phyloP scores from a whole-genome alignment of 2,113 vertebrate species.

The Prunella fulvescens region DNA sequence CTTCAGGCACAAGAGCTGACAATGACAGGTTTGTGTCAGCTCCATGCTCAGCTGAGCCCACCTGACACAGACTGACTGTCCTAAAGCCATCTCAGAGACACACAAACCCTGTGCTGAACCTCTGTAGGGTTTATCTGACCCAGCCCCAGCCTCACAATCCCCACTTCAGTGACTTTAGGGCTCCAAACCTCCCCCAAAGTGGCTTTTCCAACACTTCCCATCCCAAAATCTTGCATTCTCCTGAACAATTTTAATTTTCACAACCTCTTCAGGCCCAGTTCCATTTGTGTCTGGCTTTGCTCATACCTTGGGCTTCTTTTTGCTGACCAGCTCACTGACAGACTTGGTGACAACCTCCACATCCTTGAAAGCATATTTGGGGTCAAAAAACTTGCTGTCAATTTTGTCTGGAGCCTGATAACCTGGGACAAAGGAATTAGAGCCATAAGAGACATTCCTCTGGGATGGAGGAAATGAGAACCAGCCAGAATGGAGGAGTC shows the following conservation, averaged over 20 bases:
- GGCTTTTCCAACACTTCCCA: neutral
- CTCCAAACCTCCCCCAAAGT: neutral
- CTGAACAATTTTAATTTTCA: accelerated
- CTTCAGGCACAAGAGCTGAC: neutral
- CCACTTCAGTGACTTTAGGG: accelerated
- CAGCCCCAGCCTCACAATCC: neutral
- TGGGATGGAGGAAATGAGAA: accelerated
- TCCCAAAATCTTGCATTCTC: accelerated
- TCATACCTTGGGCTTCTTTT: constrained; percentile 90
- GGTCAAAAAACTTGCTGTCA: constrained; percentile 93
- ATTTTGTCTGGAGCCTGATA: constrained; percentile 94
- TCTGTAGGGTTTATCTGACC: accelerated
- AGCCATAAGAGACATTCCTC: neutral
- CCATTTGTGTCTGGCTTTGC: accelerated
- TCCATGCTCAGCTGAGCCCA: accelerated
- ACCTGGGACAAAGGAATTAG: constrained; percentile 59
- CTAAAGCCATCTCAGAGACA: too few relatives aligned
- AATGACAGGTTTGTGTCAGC: neutral
- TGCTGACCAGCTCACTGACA: constrained; percentile 83
- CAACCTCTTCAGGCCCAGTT: accelerated
- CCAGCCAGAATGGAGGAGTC: neutral
- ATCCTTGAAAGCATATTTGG: constrained; percentile 95
- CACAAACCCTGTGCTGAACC: accelerated
- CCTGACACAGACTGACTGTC: accelerated
- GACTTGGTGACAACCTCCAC: constrained; percentile 91